Evolutionary conservation across 2,113 vertebrate genomes (phyloP).

Genomic region (Sinosuthora webbiana): DNA sequence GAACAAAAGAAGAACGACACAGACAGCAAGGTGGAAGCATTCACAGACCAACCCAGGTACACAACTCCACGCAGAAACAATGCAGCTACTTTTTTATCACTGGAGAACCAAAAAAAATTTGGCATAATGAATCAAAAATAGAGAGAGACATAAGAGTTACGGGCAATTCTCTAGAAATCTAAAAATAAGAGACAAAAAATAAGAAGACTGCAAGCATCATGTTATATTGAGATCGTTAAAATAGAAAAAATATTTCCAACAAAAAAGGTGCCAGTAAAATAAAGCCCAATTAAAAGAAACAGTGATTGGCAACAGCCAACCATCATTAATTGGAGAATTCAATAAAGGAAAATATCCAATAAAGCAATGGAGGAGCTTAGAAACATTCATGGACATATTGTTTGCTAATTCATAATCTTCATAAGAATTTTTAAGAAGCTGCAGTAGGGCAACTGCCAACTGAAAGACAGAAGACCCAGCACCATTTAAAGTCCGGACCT

Average conservation of each 20-base stretch:
- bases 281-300: not conserved
- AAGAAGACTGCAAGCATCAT: not conserved
- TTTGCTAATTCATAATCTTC: not conserved
- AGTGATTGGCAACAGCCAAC: not conserved
- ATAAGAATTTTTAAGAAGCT: not conserved
- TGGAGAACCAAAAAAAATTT: not conserved
- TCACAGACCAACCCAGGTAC: not conserved
- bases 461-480: not conserved
- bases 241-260: not conserved
- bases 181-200: not conserved
- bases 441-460: not conserved
- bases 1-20: not conserved
- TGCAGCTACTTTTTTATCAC: rapidly evolving
- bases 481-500: not conserved
- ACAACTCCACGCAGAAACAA: not conserved
- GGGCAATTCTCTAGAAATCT: not conserved
- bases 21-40: not conserved
- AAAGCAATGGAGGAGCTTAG: not conserved
- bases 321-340: not conserved
- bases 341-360: not conserved
- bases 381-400: not conserved
- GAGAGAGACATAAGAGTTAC: not conserved
- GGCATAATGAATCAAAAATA: not conserved
- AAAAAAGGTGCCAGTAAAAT: not conserved
- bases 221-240: not conserved